Base-by-base conservation (phyloP, 2,888 invertebrate genomes). In the Eupithecia abbreviata region DNA sequence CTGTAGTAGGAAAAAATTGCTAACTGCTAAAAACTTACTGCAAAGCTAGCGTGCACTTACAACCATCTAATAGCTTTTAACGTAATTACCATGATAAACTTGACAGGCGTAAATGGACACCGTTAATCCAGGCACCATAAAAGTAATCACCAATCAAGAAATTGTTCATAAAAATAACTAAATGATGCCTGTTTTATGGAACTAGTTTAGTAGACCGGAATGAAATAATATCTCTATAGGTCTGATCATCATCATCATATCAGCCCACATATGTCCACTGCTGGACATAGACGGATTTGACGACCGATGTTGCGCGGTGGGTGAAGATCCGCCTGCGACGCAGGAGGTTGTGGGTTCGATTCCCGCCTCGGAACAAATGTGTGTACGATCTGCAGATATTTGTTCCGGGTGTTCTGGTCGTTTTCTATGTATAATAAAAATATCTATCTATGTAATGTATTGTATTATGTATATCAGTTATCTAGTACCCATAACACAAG, bases 21-120 rank as follows among this genome's bases (percentile, higher is more conserved):
- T 30, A 30, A 30, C 30, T 30, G 30, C 30, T 30, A 30, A 58
- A 55, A 58, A 58, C 45, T 62, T 6, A 72, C 45, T 47, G 58
- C 68, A 58, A 69, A 73, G 12, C 4, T 76, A 66, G 42, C 72
- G 74, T 77, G 76, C 77, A 43, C 75, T 69, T 79, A 83, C 79
- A 80, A 81, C 45, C 45, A 58, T 65, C 73, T 71, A 84, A 88
- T 86, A 85, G 85, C 79, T 80, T 82, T 75, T 81, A 83, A 85
- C 83, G 86, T 84, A 86, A 86, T 84, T 84, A 81, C 75, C 68
- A 74, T 81, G 77, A 80, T 78, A 47, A 81, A 75, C 72, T 80
- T 80, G 75, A 78, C 82, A 82, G 68, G 79, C 30, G 58, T 18
- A 72, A 62, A 69, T 69, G 47, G 49, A 69, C 49, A 69, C 49